Evolutionary conservation across 2,888 invertebrate genomes (phyloP).

Genomic region (Cyaniris semiargus): DNA sequence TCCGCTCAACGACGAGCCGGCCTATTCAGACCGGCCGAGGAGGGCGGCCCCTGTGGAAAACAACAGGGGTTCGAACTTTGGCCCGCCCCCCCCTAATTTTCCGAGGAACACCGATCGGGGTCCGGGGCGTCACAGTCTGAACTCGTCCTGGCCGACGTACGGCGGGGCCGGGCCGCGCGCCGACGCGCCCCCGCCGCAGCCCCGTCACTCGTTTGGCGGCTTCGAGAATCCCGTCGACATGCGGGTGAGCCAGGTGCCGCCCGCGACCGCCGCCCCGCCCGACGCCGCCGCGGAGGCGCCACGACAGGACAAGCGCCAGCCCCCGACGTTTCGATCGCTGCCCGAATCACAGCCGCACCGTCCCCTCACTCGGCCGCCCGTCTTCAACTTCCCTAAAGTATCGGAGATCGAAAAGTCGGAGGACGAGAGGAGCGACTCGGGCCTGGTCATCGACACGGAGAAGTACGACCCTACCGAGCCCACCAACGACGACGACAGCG

Average conservation of each 20-base stretch:
- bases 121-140: slow-evolving; percentile 43
- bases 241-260: slow-evolving; percentile 53
- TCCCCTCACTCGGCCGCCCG: slow-evolving; percentile 63
- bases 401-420: slow-evolving; percentile 66
- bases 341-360: slow-evolving; percentile 46
- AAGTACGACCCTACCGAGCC: slow-evolving; percentile 81
- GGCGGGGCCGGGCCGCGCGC: slow-evolving; percentile 41
- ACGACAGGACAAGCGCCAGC: slow-evolving; percentile 41
- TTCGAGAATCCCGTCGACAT: slow-evolving; percentile 65
- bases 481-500: slow-evolving; percentile 67
- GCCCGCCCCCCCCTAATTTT: slow-evolving; percentile 31
- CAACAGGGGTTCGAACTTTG: slow-evolving; percentile 41
- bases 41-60: slow-evolving; percentile 38
- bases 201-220: slow-evolving; percentile 59
- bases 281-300: slow-evolving; percentile 81
- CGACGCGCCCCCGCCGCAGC: slow-evolving; percentile 43
- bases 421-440: slow-evolving; percentile 78
- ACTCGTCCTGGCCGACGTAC: slow-evolving; percentile 53
- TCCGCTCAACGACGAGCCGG: slow-evolving; percentile 48
- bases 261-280: slow-evolving; percentile 40
- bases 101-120: slow-evolving; percentile 39
- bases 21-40: slow-evolving; percentile 46
- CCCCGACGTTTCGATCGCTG: slow-evolving; percentile 43
- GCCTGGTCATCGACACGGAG: slow-evolving; percentile 81
- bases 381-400: slow-evolving; percentile 58